Evolutionary conservation across 1,140 invertebrate species (phyloP), one percentile per base, ranked within the genome.

Genomic region (Caenorhabditis briggsae): DNA sequence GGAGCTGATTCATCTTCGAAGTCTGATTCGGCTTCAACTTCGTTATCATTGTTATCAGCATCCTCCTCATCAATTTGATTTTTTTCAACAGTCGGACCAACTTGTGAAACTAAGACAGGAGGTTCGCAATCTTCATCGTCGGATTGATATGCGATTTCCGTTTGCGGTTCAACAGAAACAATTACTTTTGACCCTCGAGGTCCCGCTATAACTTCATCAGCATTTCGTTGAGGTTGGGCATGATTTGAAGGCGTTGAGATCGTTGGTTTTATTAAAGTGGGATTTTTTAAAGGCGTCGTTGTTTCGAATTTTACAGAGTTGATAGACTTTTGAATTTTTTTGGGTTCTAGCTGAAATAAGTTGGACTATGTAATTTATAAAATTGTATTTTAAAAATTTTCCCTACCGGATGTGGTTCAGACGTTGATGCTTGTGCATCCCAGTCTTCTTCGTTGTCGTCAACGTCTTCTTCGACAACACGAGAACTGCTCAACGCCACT

Each of bases 161-260:
- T 53, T 55, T 56, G 83, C 59, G 70, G 70, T 56, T 84, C 83
- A 16, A 87, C 74, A 12, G 82, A 74, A 33, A 87, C 83, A 18
- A 84, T 61, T 33, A 84, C 23, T 78, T 78, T 23, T 23, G 85
- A 65, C 23, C 86, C 86, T 20, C 82, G 46, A 6, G 86, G 82
- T 18, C 86, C 86, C 20, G 87, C 86, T 5, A 87, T 87, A n/a
- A 78, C 56, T 83, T 59, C 55, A 58, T 58, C 82, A 9, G 23
- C 82, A 18, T 43, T 70, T 43, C 64, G 9, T 3, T 43, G 11
- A 11, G 12, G 16, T 70, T 70, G 43, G 14, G 16, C 43, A 14
- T 1, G 1, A 18, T 70, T 64, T 33, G 5, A 14, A 33, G 59
- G 11, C 8, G 56, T 11, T 25, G 23, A 11, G 11, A 20, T 25